Evolutionary conservation across 2,888 invertebrate species (phyloP), one percentile per base, ranked within the genome.

Genomic region (Coleophora flavipennella): DNA sequence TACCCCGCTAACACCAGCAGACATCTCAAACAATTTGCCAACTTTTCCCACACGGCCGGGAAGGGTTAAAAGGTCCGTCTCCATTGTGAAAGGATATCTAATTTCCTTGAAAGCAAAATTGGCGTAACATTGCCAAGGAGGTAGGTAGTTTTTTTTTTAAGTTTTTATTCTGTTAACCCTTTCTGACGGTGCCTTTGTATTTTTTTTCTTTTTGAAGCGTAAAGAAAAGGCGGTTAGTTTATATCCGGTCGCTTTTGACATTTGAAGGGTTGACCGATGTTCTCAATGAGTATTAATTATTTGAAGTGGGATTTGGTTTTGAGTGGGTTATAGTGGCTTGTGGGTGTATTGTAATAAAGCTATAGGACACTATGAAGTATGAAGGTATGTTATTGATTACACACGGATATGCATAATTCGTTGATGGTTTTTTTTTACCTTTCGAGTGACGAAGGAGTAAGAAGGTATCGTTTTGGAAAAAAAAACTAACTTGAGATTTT

Each of bases 181-280:
- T 78, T 70, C 63, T 54, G 68, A 57, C 69, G 71, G 66, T 66
- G 65, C 65, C 65, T 71, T 76, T 76, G 70, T 51, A 61, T 52
- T 61, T 67, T 67, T 64, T 65, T 68, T 64, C 59, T 62, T 65
- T 68, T 63, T 60, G 53, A 59, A 67, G 83, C 74, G 84, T 66
- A 80, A 84, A 83, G 81, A 84, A 84, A 79, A 81, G 84, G 84
- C 84, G 84, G 83, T 80, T 73, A 78, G 84, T 84, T 84, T 84
- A 83, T 84, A 79, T 84, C 84, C 84, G 83, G 80, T 53, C 49
- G 64, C 62, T 67, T 72, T 76, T 79, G 76, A 77, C 74, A 60
- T 75, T 70, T 69, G 63, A 57, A 73, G 77, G 79, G 76, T 68
- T 70, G 68, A 67, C 69, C 71, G 68, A 67, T 65, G 66, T 62